These are phyloP conservation scores for Falco biarmicus DNA, from an alignment of 2,797 vertebrate genomes.

Conservation along the genomic window DNA sequence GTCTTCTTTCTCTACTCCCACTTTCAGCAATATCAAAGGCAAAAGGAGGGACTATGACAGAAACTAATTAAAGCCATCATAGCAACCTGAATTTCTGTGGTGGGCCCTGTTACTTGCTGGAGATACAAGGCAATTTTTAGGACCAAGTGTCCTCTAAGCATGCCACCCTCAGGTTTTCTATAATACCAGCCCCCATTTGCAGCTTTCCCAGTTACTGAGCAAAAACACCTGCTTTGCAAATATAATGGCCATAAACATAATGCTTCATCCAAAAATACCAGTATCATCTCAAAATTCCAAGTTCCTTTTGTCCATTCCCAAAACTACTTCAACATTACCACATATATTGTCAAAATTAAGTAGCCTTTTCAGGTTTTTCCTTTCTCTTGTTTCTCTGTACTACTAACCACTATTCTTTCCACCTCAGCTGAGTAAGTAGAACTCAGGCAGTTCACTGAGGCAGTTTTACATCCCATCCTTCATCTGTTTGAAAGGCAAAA, in stretches of 20 bases:
- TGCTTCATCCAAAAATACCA: not conserved
- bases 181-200: not conserved
- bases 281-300: not conserved
- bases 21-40: not conserved
- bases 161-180: not conserved
- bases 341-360: not conserved
- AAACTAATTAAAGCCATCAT: fast-evolving
- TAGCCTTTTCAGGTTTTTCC: not conserved
- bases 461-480: not conserved
- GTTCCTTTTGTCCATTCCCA: not conserved
- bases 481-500: not conserved
- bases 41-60: not conserved
- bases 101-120: not conserved
- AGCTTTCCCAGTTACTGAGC: not conserved
- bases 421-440: not conserved
- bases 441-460: not conserved
- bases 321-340: not conserved
- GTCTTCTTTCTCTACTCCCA: not conserved
- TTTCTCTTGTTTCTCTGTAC: not conserved
- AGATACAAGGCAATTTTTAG: not conserved
- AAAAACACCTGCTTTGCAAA: not conserved
- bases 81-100: not conserved
- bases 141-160: not conserved
- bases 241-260: not conserved
- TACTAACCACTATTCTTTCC: not conserved